A percentile compares a stretch with the other conserved stretches of the same genome.
phyloP scores from a whole-genome alignment of 2,888 invertebrate species.

The Plebejus argus region DNA sequence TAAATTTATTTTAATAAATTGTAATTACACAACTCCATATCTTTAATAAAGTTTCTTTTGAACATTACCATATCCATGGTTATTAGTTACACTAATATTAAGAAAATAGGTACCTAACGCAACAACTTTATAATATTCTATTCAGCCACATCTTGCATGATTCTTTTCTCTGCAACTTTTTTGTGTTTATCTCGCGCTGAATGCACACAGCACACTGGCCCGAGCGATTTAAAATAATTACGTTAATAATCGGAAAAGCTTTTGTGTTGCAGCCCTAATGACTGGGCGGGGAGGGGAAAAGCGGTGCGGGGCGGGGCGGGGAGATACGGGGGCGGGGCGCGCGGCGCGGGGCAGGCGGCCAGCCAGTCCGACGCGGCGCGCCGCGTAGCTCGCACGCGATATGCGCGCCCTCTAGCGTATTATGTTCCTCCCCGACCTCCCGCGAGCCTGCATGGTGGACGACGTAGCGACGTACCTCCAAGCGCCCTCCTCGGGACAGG shows the following conservation, averaged over 20 bases:
- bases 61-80: no score
- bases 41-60: no score
- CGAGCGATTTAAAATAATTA: slow-evolving; percentile 45
- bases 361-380: slow-evolving; percentile 78
- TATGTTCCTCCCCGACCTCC: slow-evolving; percentile 96
- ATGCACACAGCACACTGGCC: background rate
- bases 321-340: slow-evolving; percentile 41
- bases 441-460: slow-evolving; percentile 97
- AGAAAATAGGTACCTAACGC: background rate
- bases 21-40: no score
- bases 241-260: slow-evolving; percentile 56
- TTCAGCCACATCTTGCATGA: background rate
- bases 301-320: slow-evolving; percentile 43
- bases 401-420: slow-evolving; percentile 76
- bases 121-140: background rate
- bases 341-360: slow-evolving; percentile 45
- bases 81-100: background rate
- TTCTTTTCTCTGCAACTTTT: background rate
- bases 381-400: slow-evolving; percentile 75
- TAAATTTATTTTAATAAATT: no score
- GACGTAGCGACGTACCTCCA: slow-evolving; percentile 97
- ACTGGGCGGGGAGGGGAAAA: slow-evolving; percentile 53
- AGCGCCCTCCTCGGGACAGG: slow-evolving; percentile 97
- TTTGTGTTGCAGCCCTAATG: slow-evolving; percentile 56
- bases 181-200: background rate